Base-by-base conservation (phyloP, 1,140 invertebrate species). In the Octopus sinensis region DNA sequence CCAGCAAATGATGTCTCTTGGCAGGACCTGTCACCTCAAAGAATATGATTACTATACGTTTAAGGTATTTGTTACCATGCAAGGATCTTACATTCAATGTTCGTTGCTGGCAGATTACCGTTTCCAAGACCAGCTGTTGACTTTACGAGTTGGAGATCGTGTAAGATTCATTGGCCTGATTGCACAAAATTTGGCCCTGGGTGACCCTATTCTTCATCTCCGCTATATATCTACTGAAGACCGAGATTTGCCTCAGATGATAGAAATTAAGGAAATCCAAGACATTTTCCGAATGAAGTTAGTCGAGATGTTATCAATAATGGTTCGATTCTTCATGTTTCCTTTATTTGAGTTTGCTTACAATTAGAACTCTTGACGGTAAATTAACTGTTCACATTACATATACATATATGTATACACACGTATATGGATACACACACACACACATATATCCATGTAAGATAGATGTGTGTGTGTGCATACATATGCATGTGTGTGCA, bases 31-130 rank as follows among this genome's bases (percentile, higher is more conserved):
- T 80, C 85, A 88, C 80, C 51, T 89, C 6, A 79, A 84, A 7
- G 81, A 84, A 13, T 86, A 86, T 76, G 82, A 88, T 73, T 85
- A 83, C 12, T 86, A 85, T 71, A 84, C 78, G 2, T 88, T 88
- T 80, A 23, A 81, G 53, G 43, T 88, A 13, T 71, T 54, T 5
- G 80, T 85, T 23, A 75, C 85, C 5, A 80, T 83, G 17, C 80
- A 82, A 51, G 43, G 53, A 4, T 13, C 23, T 53, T 51, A 51
- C 0, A 71, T n/a, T 4, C 13, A 85, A 4, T 78, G 76, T 10
- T n/a, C 68, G 7, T 51, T 86, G 54, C 84, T 86, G 13, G 87
- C 88, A 4, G 87, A 86, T 4, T 52, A 85, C 56, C 82, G 81
- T 10, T 88, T 88, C 76, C 81, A 83, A 77, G 52, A 85, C 6